Evolutionary conservation across 2,888 invertebrate genomes (phyloP), one percentile per base, ranked within the genome.

Genomic region (Bimastos eiseni): DNA sequence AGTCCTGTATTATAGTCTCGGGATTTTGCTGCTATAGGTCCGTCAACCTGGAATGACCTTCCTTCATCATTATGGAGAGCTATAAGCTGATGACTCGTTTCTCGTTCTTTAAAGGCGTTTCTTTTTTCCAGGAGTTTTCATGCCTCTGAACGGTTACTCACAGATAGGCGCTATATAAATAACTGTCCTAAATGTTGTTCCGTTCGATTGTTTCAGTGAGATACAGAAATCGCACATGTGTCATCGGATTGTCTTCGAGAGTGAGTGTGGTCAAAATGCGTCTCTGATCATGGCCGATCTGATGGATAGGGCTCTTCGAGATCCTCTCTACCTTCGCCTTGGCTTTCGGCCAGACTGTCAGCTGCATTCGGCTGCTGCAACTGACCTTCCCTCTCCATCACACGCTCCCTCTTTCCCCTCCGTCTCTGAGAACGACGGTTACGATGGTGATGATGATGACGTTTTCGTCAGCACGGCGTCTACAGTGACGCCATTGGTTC

Each of bases 321-420:
- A 91, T 44, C 91, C 91, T 11, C 86, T 90, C 88, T 92, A 92
- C 90, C 55, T 92, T 55, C 83, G 91, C n/a, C 89, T 92, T 37
- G 90, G 90, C 33, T 92, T 90, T 89, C 41, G 84, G 36, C 91
- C 91, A 8, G 89, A 92, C 90, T 92, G 91, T 83, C 88, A 41
- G 36, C 91, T 90, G 24, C 91, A 92, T 90, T 41, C 38, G 0
- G 36, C 37, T 34, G 33, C 89, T 19, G 33, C 38, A 34, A 36
- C 89, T 30, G 41, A 41, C 2, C 33, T 6, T 1, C 49, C 90
- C 30, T 37, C 2, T 49, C 55, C 70, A n/a, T 70, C 83, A 38
- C 21, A 38, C 37, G 30, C 70, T 17, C 17, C 89, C 38, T 89
- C 34, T 33, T 49, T 11, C 30, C 34, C 34, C 21, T 55, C 49